Evolutionary conservation across 2,113 vertebrate genomes (phyloP).

Genomic region (Phainopepla nitens): DNA sequence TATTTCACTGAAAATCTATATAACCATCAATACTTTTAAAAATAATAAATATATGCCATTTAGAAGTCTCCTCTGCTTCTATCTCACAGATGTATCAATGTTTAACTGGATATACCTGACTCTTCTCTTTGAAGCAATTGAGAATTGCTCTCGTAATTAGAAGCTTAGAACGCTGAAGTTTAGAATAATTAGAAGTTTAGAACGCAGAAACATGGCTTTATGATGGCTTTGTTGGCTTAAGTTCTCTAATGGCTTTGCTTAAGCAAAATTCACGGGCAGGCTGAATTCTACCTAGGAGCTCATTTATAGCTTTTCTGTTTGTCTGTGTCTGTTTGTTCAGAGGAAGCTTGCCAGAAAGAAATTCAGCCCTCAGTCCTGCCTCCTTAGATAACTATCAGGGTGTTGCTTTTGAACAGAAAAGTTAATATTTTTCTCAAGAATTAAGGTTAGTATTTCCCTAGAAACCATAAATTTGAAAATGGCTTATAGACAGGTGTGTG

Average conservation of each 20-base stretch:
- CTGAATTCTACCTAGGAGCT: neutral
- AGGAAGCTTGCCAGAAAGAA: neutral
- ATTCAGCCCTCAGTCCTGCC: neutral
- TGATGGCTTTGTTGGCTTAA: neutral
- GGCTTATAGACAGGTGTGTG: neutral
- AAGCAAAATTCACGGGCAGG: neutral
- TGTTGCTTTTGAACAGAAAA: neutral
- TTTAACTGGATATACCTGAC: neutral
- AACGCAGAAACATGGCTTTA: neutral
- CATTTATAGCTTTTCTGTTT: neutral
- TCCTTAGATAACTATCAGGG: neutral
- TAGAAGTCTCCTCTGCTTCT: neutral
- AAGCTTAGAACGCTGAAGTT: neutral
- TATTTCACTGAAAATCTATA: neutral
- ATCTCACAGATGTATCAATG: fast-evolving
- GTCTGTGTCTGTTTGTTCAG: neutral
- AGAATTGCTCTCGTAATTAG: neutral
- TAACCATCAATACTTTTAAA: neutral
- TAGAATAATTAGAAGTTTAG: neutral
- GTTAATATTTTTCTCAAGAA: neutral
- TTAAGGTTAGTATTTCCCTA: neutral
- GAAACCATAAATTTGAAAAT: neutral
- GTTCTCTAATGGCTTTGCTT: neutral
- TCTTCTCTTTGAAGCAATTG: neutral
- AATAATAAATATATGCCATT: neutral